phyloP scores from a whole-genome alignment of 2,888 invertebrate species.

The Drosophila seclusa region DNA sequence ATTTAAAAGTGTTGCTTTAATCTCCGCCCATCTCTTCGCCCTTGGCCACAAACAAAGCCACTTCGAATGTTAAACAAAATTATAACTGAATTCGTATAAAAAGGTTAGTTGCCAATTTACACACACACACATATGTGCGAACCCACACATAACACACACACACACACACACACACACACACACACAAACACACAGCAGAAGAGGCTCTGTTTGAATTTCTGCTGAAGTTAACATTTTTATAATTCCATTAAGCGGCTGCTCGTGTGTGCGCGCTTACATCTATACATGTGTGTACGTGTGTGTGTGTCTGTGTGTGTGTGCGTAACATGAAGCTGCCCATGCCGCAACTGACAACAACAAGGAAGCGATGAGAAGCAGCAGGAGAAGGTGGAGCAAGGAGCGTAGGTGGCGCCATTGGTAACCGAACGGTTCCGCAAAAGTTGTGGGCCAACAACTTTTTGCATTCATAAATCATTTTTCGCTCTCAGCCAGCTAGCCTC shows the following conservation, averaged over 20 bases:
- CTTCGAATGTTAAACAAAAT: constrained; percentile 79
- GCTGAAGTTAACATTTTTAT: constrained; percentile 81
- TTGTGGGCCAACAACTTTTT: constrained; percentile 73
- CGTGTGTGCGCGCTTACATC: constrained; percentile 40
- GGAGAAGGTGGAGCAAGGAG: constrained; percentile 3
- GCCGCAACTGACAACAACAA: constrained; percentile 63
- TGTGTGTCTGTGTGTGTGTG: constrained; percentile 24
- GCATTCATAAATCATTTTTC: constrained; percentile 78
- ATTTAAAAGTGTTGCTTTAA: constrained; percentile 45
- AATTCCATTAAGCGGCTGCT: constrained; percentile 76
- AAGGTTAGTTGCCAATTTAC: constrained; percentile 72
- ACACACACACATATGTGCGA: constrained; percentile 7
- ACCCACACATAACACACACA: constrained; percentile 14
- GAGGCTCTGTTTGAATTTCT: constrained; percentile 77
- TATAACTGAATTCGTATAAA: constrained; percentile 72
- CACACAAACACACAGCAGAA: not conserved
- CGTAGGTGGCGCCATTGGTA: constrained; percentile 31
- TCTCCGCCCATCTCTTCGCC: not conserved
- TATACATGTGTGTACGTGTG: constrained; percentile 11
- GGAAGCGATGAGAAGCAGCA: constrained; percentile 6
- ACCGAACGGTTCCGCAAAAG: constrained; percentile 67
- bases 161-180: constrained; percentile 17
- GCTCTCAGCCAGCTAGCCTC: constrained; percentile 35
- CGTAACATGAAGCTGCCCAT: constrained; percentile 67
- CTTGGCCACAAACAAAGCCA: constrained; percentile 63